Percentiles rank a stretch among this genome's conserved stretches.
These are phyloP conservation scores for Drosophila mayri DNA, from an alignment of 1,140 invertebrate genomes.

Conservation along the genomic window DNA sequence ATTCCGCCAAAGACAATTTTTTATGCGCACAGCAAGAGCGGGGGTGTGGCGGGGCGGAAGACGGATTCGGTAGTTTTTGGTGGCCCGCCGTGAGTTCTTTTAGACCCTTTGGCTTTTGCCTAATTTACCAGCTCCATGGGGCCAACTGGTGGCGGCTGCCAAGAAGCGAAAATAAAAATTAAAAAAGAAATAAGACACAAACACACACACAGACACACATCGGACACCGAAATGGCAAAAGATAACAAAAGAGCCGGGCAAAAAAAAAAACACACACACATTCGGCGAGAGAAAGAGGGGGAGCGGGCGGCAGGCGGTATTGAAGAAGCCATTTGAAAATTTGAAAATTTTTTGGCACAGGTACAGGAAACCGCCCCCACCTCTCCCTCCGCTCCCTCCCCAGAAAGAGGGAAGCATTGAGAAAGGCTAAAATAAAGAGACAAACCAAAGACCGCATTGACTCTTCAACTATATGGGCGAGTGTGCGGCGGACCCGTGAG, in stretches of 20 bases:
- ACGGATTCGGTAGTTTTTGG: slow-evolving; percentile 3
- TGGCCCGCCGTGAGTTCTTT: slow-evolving; percentile 40
- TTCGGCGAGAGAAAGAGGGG: slow-evolving; percentile 45
- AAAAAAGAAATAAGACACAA: slow-evolving; percentile 68
- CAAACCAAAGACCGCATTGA: slow-evolving; percentile 82
- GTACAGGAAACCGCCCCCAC: slow-evolving; percentile 63
- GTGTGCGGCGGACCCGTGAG: neutral
- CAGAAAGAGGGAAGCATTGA: slow-evolving; percentile 25
- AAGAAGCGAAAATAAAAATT: slow-evolving; percentile 72
- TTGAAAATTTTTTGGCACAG: slow-evolving; percentile 83
- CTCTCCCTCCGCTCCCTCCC: too few species aligned
- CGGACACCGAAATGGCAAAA: slow-evolving; percentile 66
- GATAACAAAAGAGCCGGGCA: slow-evolving; percentile 61
- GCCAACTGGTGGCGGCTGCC: slow-evolving; percentile 51
- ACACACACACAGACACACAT: slow-evolving; percentile 40
- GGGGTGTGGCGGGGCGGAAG: neutral
- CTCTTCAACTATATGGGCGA: slow-evolving; percentile 71
- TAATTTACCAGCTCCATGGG: slow-evolving; percentile 71
- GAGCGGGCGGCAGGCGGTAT: slow-evolving; percentile 33
- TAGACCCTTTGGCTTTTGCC: slow-evolving; percentile 63
- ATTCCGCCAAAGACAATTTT: slow-evolving; percentile 44
- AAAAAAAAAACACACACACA: slow-evolving; percentile 43
- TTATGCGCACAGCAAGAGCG: neutral
- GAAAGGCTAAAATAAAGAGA: slow-evolving; percentile 75
- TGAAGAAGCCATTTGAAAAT: slow-evolving; percentile 83